phyloP scores from a whole-genome alignment of 64 coral and sea anemone species.

The Trachythela sp. region DNA sequence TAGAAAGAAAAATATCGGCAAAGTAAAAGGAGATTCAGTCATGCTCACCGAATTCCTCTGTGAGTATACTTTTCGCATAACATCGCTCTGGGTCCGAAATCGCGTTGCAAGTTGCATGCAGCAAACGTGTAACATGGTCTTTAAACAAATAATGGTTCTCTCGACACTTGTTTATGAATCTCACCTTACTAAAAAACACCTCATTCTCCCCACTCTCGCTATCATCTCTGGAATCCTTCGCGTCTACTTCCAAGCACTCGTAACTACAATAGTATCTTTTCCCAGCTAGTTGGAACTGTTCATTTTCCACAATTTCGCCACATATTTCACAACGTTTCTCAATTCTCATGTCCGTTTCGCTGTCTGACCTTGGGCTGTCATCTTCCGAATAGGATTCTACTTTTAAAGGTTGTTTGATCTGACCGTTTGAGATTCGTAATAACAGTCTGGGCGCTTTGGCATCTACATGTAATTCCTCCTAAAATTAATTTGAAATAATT shows the following conservation, averaged over 20 bases:
- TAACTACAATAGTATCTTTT: neutral
- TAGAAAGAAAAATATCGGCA: too few species aligned
- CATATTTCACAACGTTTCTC: neutral
- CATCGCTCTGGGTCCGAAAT: too few species aligned
- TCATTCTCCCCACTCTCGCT: neutral
- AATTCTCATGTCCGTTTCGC: neutral
- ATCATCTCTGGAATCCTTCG: neutral
- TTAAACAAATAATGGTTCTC: too few species aligned
- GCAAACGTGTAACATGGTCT: too few species aligned
- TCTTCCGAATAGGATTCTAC: neutral
- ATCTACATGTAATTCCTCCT: neutral
- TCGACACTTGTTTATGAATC: too few species aligned
- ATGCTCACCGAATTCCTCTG: too few species aligned
- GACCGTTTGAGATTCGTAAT: constrained; percentile 9
- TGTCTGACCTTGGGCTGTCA: neutral
- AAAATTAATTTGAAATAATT: neutral
- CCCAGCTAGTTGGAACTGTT: neutral
- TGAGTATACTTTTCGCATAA: too few species aligned
- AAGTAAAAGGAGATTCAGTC: too few species aligned
- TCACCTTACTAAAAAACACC: neutral
- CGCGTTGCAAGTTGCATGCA: too few species aligned
- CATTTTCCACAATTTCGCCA: neutral
- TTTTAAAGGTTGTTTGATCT: neutral
- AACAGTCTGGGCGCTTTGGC: constrained; percentile 1
- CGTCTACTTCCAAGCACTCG: constrained; percentile 10